Conservation (phyloP, 2,797 vertebrate genomes). For the Catostomus latipinnis region DNA sequence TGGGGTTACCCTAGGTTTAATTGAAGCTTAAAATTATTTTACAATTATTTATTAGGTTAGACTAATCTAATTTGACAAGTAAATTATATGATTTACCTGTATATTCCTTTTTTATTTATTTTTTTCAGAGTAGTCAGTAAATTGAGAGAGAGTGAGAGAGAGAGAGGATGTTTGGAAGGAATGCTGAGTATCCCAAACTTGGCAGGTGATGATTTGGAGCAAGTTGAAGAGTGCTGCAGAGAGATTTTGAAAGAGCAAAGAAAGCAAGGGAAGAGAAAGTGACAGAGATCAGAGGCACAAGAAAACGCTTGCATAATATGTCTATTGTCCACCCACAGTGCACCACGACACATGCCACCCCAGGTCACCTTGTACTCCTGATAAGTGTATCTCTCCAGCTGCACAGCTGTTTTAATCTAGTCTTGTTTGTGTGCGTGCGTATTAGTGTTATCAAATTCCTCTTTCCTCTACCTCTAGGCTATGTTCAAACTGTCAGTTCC, state of each 20-base stretch:
- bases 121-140: background rate
- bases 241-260: background rate
- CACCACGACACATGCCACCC: conserved; percentile 32
- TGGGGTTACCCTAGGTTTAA: background rate
- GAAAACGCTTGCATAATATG: background rate
- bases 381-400: conserved; percentile 42
- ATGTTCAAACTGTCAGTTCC: background rate
- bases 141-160: background rate
- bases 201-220: background rate
- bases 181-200: background rate
- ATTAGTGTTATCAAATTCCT: conserved; percentile 5
- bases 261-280: background rate
- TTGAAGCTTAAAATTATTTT: background rate
- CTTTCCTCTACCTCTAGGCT: conserved; percentile 6
- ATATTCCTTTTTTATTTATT: background rate
- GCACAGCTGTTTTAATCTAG: conserved; percentile 58
- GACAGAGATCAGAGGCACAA: background rate
- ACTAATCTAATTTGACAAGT: conserved; percentile 12
- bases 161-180: background rate
- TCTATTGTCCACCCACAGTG: conserved; percentile 39
- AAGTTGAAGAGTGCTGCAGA: conserved; percentile 9
- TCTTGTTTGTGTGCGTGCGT: conserved; percentile 10
- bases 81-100: conserved; percentile 10
- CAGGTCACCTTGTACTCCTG: conserved; percentile 41
- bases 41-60: background rate